Evolutionary conservation across 2,113 vertebrate species (phyloP), one percentile per base, ranked within the genome.

Genomic region (Chinchilla lanigera): DNA sequence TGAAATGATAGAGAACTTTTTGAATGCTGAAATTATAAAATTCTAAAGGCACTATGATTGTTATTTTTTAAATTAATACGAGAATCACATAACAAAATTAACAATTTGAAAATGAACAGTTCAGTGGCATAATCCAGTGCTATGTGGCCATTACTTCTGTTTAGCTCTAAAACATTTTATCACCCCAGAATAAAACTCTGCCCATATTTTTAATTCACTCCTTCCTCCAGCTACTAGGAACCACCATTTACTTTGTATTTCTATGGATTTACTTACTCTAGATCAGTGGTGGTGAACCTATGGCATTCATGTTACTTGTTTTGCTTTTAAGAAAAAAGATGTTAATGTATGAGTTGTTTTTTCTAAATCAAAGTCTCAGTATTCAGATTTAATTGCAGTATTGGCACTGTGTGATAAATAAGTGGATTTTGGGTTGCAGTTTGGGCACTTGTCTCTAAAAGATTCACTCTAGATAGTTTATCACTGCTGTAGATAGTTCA

Each of bases 21-120:
- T 63, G n/a, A 86, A 35, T 69, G 92, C 47, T 75, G 81, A n/a
- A 78, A 14, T 22, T 92, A 38, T 33, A 85, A 83, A 3, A 87
- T 83, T 41, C 24, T 35, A 78, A 71, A 96, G 12, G 84, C 87
- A 20, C 52, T 82, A 30, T 86, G 12, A 33, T 77, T 85, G 41
- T 54, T 88, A 19, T 65, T 58, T 85, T 92, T 91, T 85, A 61
- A 65, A n/a, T 94, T 78, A 35, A 71, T 22, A 26, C 77, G 38
- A 80, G 82, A 81, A 19, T 92, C 67, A 56, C 2, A 16, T 88
- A 93, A 93, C 33, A 96, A 82, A 80, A 82, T 50, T 84, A 93
- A 77, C 26, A 41, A 67, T 93, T 75, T 89, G 41, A 86, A 87
- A 95, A 26, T 1, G 30, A 86, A 82, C 35, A 83, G 3, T 65